phyloP scores from a whole-genome alignment of 2,888 invertebrate genomes.

The Drosophila mettleri region DNA sequence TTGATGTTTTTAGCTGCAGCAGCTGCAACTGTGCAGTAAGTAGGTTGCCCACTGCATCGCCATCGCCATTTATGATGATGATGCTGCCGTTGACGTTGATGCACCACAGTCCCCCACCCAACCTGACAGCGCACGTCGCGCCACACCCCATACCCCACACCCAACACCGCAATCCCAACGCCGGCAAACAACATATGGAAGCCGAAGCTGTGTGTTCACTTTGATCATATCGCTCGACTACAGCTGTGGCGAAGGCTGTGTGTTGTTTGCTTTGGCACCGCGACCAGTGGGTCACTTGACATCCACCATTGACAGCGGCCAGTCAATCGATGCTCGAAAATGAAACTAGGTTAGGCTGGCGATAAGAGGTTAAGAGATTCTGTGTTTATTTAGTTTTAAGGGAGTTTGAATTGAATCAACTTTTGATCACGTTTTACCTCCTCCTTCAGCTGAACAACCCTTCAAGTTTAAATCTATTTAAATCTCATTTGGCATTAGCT shows the following conservation, averaged over 20 bases:
- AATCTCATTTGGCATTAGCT: background rate
- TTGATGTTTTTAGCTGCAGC: constrained; percentile 67
- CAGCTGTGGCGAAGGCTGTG: background rate
- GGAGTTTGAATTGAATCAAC: no score
- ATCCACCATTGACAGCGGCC: constrained; percentile 59
- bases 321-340: constrained; percentile 40
- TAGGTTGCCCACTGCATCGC: constrained; percentile 51
- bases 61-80: no score
- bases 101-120: constrained; percentile 58
- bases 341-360: constrained; percentile 11
- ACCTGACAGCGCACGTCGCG: constrained; percentile 2
- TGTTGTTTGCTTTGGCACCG: constrained; percentile 67
- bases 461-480: no score
- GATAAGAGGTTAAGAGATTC: background rate
- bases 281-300: constrained; percentile 70
- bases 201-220: constrained; percentile 59
- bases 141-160: background rate
- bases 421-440: no score
- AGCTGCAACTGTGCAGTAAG: constrained; percentile 56
- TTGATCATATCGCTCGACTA: constrained; percentile 64
- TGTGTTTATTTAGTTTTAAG: background rate
- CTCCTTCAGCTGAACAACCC: background rate
- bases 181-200: constrained; percentile 64
- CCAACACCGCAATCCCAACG: constrained; percentile 22
- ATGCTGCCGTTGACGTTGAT: constrained; percentile 74